A percentile compares a stretch with the other conserved stretches of the same genome.
Evolutionary conservation across 2,113 vertebrate genomes (phyloP).

Genomic region (Prinia subflava): DNA sequence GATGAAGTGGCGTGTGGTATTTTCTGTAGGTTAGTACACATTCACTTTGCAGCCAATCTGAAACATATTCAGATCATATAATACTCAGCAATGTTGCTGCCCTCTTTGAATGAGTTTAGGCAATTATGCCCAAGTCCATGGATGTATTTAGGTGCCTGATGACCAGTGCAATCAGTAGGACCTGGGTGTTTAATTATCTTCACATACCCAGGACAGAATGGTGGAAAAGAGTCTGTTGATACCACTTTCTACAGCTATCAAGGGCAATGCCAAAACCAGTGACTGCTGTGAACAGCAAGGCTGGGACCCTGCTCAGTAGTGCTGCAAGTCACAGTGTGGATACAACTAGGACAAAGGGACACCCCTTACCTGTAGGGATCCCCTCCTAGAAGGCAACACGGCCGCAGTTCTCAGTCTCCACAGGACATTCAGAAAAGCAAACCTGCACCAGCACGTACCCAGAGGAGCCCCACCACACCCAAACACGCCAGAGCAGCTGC

Average conservation of each 20-base stretch:
- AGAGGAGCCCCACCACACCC: background rate
- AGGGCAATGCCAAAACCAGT: background rate
- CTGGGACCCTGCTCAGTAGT: background rate
- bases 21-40: background rate
- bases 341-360: accelerated
- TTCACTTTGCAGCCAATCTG: background rate
- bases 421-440: background rate
- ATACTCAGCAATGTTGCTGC: background rate
- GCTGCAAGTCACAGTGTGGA: background rate
- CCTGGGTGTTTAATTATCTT: background rate
- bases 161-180: background rate
- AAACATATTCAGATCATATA: background rate
- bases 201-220: background rate
- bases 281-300: background rate
- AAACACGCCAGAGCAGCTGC: background rate
- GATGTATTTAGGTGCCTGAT: background rate
- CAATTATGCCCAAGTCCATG: background rate
- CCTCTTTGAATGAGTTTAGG: background rate
- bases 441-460: background rate
- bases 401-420: background rate
- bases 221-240: background rate
- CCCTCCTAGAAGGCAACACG: background rate
- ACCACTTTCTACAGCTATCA: background rate
- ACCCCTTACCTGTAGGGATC: background rate
- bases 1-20: background rate